Base-by-base conservation (phyloP, 2,113 vertebrate species). In the Natator depressus region DNA sequence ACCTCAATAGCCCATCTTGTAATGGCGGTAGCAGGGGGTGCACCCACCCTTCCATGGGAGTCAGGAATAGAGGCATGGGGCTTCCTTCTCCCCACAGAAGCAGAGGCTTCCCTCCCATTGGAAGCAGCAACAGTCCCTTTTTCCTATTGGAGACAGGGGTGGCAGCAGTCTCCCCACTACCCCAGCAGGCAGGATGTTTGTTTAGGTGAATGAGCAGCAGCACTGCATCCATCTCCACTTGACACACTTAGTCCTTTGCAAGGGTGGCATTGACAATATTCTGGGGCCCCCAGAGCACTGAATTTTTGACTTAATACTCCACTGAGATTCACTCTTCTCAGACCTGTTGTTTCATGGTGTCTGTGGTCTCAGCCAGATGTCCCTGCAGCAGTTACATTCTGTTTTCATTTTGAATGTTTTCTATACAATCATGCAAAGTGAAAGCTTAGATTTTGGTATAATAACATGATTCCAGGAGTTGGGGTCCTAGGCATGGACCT, bases 341-440 rank as follows among this genome's bases (percentile, higher is more conserved):
- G 65, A 19, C 16, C 69, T 11, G 17, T 53, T 78, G 19, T 57
- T n/a, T n/a, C 0, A 82, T 17, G 62, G 3, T 14, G 6, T 46
- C 2, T 78, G 5, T 11, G 22, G 80, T 50, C 8, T 80, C 62
- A 82, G 8, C 1, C 8, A 35, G 3, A 25, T 35, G 17, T 1
- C 54, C 49, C 3, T 87, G 0, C 50, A 19, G 0, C 16, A 1
- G 38, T 62, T 24, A 27, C 46, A 22, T 1, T 24, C 3, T 84
- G 10, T 0, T 51, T 46, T 62, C 1, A 47, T 82, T n/a, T 35
- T 9, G 86, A 80, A 3, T 0, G 57, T 88, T 84, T 22, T 50
- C 10, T 79, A 75, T 29, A 22, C 0, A 9, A 5, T 16, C 69
- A 10, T 19, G 46, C 16, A 62, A 62, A 62, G 2, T 14, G n/a